Percentiles rank a stretch among this genome's conserved stretches.
These are phyloP conservation scores for Kryphioiulus occultus DNA, from an alignment of 2,888 invertebrate genomes.

Conservation along the genomic window DNA sequence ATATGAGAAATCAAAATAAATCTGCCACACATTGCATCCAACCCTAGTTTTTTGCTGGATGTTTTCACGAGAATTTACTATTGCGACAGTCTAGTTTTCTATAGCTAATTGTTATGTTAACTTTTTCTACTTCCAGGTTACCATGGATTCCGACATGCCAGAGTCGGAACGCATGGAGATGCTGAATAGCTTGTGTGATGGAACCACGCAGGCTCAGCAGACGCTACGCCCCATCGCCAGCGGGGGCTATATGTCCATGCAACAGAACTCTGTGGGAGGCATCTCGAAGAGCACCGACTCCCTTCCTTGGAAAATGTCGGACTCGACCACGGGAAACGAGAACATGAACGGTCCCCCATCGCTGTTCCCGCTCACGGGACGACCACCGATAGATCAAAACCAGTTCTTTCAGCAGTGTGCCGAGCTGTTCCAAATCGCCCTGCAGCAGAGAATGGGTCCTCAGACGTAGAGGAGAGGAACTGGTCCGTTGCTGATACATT, in stretches of 20 bases:
- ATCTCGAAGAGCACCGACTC: not conserved
- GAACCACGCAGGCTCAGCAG: constrained; percentile 57
- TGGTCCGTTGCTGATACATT: not conserved
- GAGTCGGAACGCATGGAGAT: constrained; percentile 55
- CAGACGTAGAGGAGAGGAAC: not conserved
- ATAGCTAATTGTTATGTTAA: not conserved
- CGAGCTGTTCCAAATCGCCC: constrained; percentile 69
- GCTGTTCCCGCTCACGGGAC: not conserved
- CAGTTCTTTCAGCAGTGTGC: constrained; percentile 72
- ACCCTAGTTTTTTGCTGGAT: not conserved
- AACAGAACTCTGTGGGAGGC: constrained; percentile 49
- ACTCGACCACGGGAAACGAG: not conserved
- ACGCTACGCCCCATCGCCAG: constrained; percentile 54
- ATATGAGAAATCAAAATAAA: no score
- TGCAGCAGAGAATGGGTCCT: constrained; percentile 68
- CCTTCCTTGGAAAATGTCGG: constrained; percentile 37
- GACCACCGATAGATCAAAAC: constrained; percentile 61
- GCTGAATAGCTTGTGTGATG: constrained; percentile 55
- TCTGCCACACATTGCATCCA: no score
- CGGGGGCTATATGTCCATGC: constrained; percentile 44
- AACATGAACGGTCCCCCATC: not conserved
- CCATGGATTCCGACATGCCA: constrained; percentile 56
- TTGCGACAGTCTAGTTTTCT: not conserved
- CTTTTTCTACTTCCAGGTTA: constrained; percentile 53
- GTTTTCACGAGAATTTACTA: not conserved